These are phyloP conservation scores for Drosophila watanabei DNA, from an alignment of 1,140 invertebrate genomes.

Conservation along the genomic window DNA sequence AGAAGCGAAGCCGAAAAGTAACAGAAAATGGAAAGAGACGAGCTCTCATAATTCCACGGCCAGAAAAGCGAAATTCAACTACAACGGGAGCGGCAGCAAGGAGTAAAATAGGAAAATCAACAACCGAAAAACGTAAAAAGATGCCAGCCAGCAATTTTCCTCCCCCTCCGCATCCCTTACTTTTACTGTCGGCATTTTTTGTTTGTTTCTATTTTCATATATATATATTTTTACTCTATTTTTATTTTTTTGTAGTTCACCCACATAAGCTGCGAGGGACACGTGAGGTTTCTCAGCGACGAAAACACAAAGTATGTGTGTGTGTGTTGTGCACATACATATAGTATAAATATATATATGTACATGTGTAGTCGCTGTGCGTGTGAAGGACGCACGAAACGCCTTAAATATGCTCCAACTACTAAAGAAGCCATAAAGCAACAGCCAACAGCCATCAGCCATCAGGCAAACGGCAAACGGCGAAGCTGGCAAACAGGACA, in stretches of 20 bases:
- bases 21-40: slow-evolving; percentile 38
- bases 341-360: slow-evolving; percentile 24
- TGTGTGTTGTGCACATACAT: background rate
- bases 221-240: slow-evolving; percentile 29
- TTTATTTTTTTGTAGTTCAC: slow-evolving; percentile 36
- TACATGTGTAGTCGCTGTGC: slow-evolving; percentile 30
- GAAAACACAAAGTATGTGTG: slow-evolving; percentile 41
- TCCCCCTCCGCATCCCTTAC: slow-evolving; percentile 39
- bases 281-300: slow-evolving; percentile 66
- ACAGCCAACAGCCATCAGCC: slow-evolving; percentile 65
- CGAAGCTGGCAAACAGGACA: slow-evolving; percentile 57
- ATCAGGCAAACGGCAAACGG: slow-evolving; percentile 49
- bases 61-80: slow-evolving; percentile 27
- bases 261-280: slow-evolving; percentile 54
- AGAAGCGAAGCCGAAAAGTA: slow-evolving; percentile 35
- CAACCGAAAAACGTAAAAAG: slow-evolving; percentile 69
- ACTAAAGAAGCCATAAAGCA: slow-evolving; percentile 78
- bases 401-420: slow-evolving; percentile 75
- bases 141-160: slow-evolving; percentile 68
- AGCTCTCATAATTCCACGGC: slow-evolving; percentile 40
- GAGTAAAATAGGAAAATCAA: slow-evolving; percentile 68
- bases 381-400: slow-evolving; percentile 61
- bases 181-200: slow-evolving; percentile 40
- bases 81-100: slow-evolving; percentile 11
- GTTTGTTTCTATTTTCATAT: slow-evolving; percentile 43